Base-by-base conservation (phyloP, 2,113 vertebrate species). In the Esox niger region DNA sequence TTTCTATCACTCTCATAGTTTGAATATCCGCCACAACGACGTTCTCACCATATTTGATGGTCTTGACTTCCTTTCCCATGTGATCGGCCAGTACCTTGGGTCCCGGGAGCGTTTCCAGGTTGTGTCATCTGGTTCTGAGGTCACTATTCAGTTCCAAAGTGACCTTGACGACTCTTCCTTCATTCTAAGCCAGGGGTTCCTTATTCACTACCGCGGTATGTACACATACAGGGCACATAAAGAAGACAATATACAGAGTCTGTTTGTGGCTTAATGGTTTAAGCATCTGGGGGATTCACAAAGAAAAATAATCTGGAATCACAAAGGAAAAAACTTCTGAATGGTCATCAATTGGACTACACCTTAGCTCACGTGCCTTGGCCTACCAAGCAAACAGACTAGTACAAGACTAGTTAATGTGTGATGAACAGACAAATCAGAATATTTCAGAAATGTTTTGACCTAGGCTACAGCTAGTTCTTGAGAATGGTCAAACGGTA, bases 81-180 rank as follows among this genome's bases (percentile, higher is more conserved):
- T 94, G 66, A 91, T 97, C n/a, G 94, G 94, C 11, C 94, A 97
- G 73, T 94, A 95, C 79, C 70, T 94, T 81, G 94, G 95, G 0
- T 91, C 93, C 71, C 92, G 87, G 31, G 93, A 95, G 31, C 92
- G 94, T 60, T 95, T 96, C 84, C 91, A 91, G 74, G 90, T 95
- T 1, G 91, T 94, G 62, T 95, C 94, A 4, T 92, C 92, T 1
- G 95, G 93, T 30, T 93, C 94, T 1, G 95, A 95, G 55, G 92
- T 96, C 81, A 95, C 94, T 17, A 90, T 96, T 73, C 95, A 96
- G 86, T 96, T 97, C 86, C 95, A 96, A 81, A 95, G 94, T 10
- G 94, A 95, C 23, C 88, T 91, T 0, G 92, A 93, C 1, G 93
- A 94, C 73, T 92, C 94, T 23, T 92, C 88, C 52, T 94, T 94